Evolutionary conservation across 2,797 vertebrate species (phyloP).

Genomic region (Saguinus oedipus): DNA sequence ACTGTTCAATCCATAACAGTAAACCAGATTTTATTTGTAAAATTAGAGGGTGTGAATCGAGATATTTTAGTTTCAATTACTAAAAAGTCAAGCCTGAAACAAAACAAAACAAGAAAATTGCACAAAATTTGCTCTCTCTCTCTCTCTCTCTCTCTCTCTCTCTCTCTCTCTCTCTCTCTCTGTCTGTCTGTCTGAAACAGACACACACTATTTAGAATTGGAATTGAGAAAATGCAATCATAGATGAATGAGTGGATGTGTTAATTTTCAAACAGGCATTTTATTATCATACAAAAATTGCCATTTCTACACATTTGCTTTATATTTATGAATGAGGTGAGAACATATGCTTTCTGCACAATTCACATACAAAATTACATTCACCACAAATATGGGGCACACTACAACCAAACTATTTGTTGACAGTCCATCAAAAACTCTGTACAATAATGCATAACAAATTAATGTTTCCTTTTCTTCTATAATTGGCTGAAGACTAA

Average conservation of each 20-base stretch:
- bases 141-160: too few species aligned
- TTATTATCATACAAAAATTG: background rate
- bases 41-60: rapidly evolving
- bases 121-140: too few species aligned
- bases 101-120: rapidly evolving
- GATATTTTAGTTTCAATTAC: background rate
- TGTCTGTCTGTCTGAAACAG: too few species aligned
- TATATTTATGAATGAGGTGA: rapidly evolving
- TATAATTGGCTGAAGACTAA: rapidly evolving
- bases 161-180: too few species aligned
- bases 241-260: rapidly evolving
- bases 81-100: background rate
- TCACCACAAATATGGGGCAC: rapidly evolving
- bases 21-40: background rate
- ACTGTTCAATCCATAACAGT: too few species aligned
- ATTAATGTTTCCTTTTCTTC: rapidly evolving
- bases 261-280: background rate
- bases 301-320: rapidly evolving
- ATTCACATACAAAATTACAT: rapidly evolving
- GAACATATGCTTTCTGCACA: rapidly evolving
- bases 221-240: too few species aligned
- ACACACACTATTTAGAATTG: too few species aligned
- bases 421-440: rapidly evolving
- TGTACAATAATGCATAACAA: rapidly evolving
- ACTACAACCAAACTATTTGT: rapidly evolving